Evolutionary conservation across 2,888 invertebrate species (phyloP), one percentile per base, ranked within the genome.

Genomic region (Diaphora mendica): DNA sequence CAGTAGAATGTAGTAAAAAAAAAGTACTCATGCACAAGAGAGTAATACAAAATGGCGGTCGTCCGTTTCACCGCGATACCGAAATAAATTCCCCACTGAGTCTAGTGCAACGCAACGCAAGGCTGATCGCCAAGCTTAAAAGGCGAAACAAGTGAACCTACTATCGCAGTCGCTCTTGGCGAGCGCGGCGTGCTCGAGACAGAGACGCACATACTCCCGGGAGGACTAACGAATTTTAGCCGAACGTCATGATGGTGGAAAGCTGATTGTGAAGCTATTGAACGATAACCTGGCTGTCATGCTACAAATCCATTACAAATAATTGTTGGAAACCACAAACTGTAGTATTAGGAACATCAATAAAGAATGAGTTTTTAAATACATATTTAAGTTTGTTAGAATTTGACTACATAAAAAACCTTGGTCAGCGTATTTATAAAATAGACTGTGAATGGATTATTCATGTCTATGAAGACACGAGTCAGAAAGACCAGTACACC

Each of bases 201-300:
- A 87, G 85, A 85, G 90, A 89, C 68, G 71, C 77, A 73, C 68
- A 79, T 80, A 77, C 72, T 74, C 51, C 71, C 82, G 72, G 39
- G 81, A 86, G 82, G 82, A 81, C 79, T 72, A 72, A 79, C 82
- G 70, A 78, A 83, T 83, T 82, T 86, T 87, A 86, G 87, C 82
- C 80, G 82, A 87, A 77, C 83, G 88, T 89, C 91, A 92, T 93
- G 92, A 92, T 92, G 89, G 92, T 92, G 90, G 91, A 93, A 91
- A 84, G 85, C 87, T 83, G 87, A 84, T 85, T 83, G 84, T 83
- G 85, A 85, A 87, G 86, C 86, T 90, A 91, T 92, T 86, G 91
- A 92, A 90, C 90, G 88, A 80, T 78, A 82, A 82, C 82, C 80
- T 80, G 72, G 74, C 68, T 71, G 68, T 71, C 59, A 73, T 44